phyloP scores from a whole-genome alignment of 2,888 invertebrate species.

The Acanthopleura granulata region DNA sequence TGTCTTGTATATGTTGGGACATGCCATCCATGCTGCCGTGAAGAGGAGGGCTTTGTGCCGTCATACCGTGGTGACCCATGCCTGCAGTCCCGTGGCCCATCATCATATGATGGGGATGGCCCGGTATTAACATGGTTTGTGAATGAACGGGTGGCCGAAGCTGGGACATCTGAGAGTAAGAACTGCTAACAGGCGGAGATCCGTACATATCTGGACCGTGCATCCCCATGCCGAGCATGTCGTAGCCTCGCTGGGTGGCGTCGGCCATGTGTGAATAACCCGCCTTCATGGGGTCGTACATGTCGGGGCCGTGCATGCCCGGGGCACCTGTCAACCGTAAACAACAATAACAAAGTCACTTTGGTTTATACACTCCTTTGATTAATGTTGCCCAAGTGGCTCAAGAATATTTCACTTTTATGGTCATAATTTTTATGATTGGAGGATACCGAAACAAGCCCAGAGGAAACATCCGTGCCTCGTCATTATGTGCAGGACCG shows the following conservation, averaged over 20 bases:
- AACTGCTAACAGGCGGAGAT: conserved; percentile 58
- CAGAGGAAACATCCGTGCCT: too few relatives aligned
- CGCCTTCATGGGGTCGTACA: conserved; percentile 64
- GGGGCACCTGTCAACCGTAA: conserved; percentile 47
- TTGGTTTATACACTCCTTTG: neutral
- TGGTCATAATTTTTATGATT: too few relatives aligned
- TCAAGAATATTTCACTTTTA: too few relatives aligned
- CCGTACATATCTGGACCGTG: conserved; percentile 66
- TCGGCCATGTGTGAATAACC: conserved; percentile 61
- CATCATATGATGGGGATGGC: conserved; percentile 72
- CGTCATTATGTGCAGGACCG: too few relatives aligned
- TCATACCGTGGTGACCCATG: conserved; percentile 69
- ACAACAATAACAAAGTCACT: neutral
- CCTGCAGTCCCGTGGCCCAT: conserved; percentile 68
- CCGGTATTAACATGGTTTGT: conserved; percentile 71
- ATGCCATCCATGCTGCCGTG: conserved; percentile 66
- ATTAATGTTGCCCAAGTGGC: too few relatives aligned
- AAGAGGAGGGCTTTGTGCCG: conserved; percentile 70
- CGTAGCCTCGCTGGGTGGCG: conserved; percentile 56
- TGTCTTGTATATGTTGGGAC: conserved; percentile 68
- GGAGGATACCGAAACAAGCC: too few relatives aligned
- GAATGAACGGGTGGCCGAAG: conserved; percentile 71
- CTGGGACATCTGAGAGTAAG: conserved; percentile 70
- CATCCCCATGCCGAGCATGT: conserved; percentile 57
- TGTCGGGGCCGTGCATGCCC: conserved; percentile 58